Evolutionary conservation across 2,113 vertebrate species (phyloP).

Genomic region (Corynorhinus townsendii): DNA sequence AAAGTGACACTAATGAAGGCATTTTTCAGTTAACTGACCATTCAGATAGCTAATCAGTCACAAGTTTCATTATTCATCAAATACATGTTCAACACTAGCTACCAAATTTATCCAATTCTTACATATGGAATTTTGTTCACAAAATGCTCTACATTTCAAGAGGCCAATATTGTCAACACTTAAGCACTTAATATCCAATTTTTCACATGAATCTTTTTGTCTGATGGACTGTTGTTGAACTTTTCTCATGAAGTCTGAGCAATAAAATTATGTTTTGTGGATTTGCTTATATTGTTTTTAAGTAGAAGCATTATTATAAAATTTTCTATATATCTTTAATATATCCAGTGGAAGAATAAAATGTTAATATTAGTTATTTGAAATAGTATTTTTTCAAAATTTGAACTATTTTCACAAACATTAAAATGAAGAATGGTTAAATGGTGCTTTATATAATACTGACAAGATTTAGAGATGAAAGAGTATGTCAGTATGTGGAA

Average conservation of each 20-base stretch:
- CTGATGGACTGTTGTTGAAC: not conserved
- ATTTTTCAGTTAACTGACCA: not conserved
- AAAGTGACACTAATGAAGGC: not conserved
- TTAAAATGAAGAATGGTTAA: not conserved
- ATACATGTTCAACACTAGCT: not conserved
- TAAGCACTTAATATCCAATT: not conserved
- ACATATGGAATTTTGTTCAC: slow-evolving; percentile 26
- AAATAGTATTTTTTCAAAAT: slow-evolving; percentile 20
- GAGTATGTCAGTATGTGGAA: not conserved
- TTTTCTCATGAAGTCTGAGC: not conserved
- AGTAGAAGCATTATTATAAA: not conserved
- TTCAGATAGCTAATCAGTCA: not conserved
- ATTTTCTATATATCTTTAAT: not conserved
- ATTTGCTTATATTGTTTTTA: not conserved
- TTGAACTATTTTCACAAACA: not conserved
- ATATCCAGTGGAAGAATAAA: not conserved
- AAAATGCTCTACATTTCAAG: not conserved
- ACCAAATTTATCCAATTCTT: slow-evolving; percentile 2
- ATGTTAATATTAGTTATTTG: not conserved
- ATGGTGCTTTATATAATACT: not conserved
- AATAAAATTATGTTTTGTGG: not conserved
- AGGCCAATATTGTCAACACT: slow-evolving; percentile 20
- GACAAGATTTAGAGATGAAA: not conserved
- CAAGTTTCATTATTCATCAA: not conserved
- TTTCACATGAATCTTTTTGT: slow-evolving; percentile 4